These are phyloP conservation scores for Myxocyprinus asiaticus DNA, from an alignment of 2,113 vertebrate species.

Conservation along the genomic window DNA sequence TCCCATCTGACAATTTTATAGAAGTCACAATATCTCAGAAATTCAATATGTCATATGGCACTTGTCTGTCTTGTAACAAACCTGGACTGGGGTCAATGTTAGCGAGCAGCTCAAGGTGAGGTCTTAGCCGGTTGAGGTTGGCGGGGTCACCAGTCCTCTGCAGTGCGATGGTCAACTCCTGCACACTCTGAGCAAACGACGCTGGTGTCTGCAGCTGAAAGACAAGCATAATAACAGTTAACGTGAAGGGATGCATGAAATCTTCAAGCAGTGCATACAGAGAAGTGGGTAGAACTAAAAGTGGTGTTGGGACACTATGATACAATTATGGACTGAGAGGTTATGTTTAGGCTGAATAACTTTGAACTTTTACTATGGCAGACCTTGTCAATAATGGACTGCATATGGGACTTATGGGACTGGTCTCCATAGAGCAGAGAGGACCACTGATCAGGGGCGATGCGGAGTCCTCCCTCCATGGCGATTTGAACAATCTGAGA, in stretches of 20 bases:
- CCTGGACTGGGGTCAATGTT: conserved; percentile 98
- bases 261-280: neutral
- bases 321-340: neutral
- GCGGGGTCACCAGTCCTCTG: conserved; percentile 97
- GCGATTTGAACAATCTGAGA: conserved; percentile 98
- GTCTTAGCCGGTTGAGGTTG: conserved; percentile 93
- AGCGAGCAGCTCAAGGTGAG: conserved; percentile 92
- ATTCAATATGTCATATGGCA: neutral
- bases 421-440: conserved; percentile 96
- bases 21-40: neutral
- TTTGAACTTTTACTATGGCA: neutral
- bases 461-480: conserved; percentile 96
- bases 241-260: too few species aligned
- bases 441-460: conserved; percentile 99
- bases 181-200: conserved; percentile 97
- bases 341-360: neutral
- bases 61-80: conserved; percentile 56
- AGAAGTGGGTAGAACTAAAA: neutral
- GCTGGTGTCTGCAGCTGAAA: conserved; percentile 96
- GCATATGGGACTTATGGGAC: conserved; percentile 98
- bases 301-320: neutral
- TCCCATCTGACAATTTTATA: too few species aligned
- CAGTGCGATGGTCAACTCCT: conserved; percentile 97
- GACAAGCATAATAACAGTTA: neutral
- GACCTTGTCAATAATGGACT: conserved; percentile 99